phyloP scores from a whole-genome alignment of 2,113 vertebrate genomes.

The Alethe castanea region DNA sequence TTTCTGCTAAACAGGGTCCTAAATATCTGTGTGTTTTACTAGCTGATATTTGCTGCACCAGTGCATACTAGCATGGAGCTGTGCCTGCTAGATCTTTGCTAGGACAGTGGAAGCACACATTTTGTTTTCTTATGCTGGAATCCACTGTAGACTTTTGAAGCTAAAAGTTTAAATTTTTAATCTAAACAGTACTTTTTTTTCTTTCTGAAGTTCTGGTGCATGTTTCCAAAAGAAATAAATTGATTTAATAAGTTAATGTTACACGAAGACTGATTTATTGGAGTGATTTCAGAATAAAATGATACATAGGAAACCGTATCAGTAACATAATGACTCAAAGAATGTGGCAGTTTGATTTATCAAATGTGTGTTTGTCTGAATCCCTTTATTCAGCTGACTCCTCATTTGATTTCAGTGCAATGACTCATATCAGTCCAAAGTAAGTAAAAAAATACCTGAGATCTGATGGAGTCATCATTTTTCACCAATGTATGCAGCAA shows the following conservation, averaged over 20 bases:
- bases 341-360: not conserved
- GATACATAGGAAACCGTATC: not conserved
- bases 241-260: not conserved
- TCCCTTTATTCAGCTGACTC: not conserved
- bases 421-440: not conserved
- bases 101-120: not conserved
- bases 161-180: not conserved
- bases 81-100: slow-evolving; percentile 2
- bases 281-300: slow-evolving; percentile 24
- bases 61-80: not conserved
- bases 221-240: slow-evolving; percentile 10
- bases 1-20: not conserved
- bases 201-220: slow-evolving; percentile 10
- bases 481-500: not conserved
- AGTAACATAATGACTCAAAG: not conserved
- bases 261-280: not conserved
- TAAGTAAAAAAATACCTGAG: not conserved
- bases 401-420: not conserved
- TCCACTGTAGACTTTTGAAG: not conserved
- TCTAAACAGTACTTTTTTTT: not conserved
- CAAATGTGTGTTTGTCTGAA: not conserved
- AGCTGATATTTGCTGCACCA: slow-evolving; percentile 20
- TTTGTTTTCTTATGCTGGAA: slow-evolving; percentile 22
- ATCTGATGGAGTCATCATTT: not conserved
- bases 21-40: not conserved